Evolutionary conservation across 2,888 invertebrate species (phyloP).

Genomic region (Ophioninae sp.): DNA sequence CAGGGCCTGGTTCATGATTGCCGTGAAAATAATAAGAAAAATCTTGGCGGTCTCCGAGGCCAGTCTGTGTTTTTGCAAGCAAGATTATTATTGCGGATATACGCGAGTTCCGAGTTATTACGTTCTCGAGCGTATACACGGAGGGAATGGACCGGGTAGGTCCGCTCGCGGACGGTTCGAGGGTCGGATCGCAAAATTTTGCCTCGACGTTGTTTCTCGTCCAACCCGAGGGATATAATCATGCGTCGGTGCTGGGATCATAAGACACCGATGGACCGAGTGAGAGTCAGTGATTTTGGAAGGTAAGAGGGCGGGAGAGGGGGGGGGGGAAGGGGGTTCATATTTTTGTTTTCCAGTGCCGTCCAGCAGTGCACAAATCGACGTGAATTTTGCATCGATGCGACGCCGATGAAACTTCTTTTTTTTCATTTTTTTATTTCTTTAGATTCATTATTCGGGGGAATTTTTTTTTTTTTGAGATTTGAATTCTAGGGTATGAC

Average conservation of each 20-base stretch:
- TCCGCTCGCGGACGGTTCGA: conserved; percentile 36
- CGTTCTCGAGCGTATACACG: not conserved
- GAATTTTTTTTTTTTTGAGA: too few relatives aligned
- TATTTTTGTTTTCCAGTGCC: too few relatives aligned
- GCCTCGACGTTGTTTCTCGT: conserved; percentile 50
- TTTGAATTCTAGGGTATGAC: too few relatives aligned
- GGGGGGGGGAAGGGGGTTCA: conserved; percentile 16
- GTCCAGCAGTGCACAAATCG: too few relatives aligned
- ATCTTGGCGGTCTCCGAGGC: conserved; percentile 17
- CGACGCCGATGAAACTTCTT: too few relatives aligned
- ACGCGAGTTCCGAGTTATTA: conserved; percentile 35
- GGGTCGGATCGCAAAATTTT: conserved; percentile 46
- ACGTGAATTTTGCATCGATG: too few relatives aligned
- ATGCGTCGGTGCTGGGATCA: conserved; percentile 38
- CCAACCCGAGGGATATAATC: conserved; percentile 46
- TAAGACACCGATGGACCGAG: conserved; percentile 29
- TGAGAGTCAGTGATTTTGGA: conserved; percentile 13
- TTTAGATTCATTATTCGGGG: too few relatives aligned
- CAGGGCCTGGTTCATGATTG: conserved; percentile 44
- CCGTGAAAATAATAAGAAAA: conserved; percentile 43
- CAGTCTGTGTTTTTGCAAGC: conserved; percentile 9
- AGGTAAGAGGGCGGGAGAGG: conserved; percentile 20
- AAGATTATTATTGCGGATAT: not conserved
- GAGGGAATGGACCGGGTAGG: not conserved
- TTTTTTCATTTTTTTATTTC: too few relatives aligned